Evolutionary conservation across 2,888 invertebrate genomes (phyloP).

Genomic region (Lasioglossum leucozonium): DNA sequence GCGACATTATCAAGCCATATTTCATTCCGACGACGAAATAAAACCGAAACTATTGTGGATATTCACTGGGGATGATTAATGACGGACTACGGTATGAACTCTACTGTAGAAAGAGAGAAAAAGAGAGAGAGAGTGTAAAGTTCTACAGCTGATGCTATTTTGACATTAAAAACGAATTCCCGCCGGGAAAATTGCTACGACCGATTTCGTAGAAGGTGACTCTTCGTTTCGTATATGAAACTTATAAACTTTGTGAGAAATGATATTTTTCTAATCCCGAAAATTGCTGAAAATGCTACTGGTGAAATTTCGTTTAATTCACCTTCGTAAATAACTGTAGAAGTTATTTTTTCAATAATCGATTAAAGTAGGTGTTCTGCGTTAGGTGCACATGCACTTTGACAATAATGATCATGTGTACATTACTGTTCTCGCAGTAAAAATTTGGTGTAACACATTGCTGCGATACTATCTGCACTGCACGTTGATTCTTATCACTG

Average conservation of each 20-base stretch:
- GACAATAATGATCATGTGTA: too few species aligned
- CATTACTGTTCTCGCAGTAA: too few species aligned
- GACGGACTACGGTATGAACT: background rate
- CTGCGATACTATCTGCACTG: too few species aligned
- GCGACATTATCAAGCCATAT: slow-evolving; percentile 14
- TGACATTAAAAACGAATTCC: background rate
- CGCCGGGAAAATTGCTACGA: background rate
- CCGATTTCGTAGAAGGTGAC: background rate
- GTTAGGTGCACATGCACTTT: too few species aligned
- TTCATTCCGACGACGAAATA: slow-evolving; percentile 11
- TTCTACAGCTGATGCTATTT: background rate
- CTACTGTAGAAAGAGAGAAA: too few species aligned
- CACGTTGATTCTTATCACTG: too few species aligned
- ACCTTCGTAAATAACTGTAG: too few species aligned
- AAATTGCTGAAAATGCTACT: background rate
- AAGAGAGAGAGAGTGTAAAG: too few species aligned
- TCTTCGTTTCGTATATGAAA: background rate
- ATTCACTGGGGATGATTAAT: slow-evolving; percentile 1
- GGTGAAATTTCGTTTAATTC: background rate
- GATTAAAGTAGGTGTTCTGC: too few species aligned
- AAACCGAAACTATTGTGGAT: slow-evolving; percentile 10
- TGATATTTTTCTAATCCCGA: background rate
- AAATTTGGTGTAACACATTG: too few species aligned
- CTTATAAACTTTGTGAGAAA: background rate
- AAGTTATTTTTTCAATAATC: too few species aligned